Evolutionary conservation across 2,888 invertebrate genomes (phyloP), one percentile per base, ranked within the genome.

Genomic region (Leptinotarsa rubiginosa): DNA sequence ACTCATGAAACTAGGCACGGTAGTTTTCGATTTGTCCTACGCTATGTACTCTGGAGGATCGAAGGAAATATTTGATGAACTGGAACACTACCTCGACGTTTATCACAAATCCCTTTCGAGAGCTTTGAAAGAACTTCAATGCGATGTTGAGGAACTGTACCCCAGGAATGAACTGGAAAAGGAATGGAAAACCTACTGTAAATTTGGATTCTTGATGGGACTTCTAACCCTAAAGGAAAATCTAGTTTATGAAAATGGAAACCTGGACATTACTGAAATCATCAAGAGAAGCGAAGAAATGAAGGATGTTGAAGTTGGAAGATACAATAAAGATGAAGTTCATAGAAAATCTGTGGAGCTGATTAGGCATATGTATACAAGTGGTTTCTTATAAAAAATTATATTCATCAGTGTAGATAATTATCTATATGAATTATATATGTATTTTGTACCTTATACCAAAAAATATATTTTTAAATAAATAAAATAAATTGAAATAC

Each of bases 41-140:
- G 41, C 49, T 20, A 47, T 71, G 25, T 71, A 71, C 41, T 64
- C 71, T 16, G 49, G 62, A 49, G 65, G 31, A 20, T 64, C 65
- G 13, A 47, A 65, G 54, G 64, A 47, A 18, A n/a, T n/a, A 31
- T 41, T 71, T 18, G 71, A 47, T 7, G 65, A 65, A 15, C 65
- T 71, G 31, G 52, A 71, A 20, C 41, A 71, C 31, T 71, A 71
- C 47, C 65, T 71, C 10, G n/a, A 50, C 20, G 18, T 71, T 20
- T 71, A 71, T 18, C 65, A 71, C 18, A 12, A 31, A 12, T 18
- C 47, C 15, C 50, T 68, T 20, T 20, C 49, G 18, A 22, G 10
- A 1, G 50, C 68, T 25, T 70, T 65, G 50, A 64, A 12, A 50
- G 20, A 52, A 65, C 54, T 70, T 20, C 65, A 70, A 56, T 68